Base-by-base conservation (phyloP, 2,113 vertebrate genomes). In the Pelecanus crispus region DNA sequence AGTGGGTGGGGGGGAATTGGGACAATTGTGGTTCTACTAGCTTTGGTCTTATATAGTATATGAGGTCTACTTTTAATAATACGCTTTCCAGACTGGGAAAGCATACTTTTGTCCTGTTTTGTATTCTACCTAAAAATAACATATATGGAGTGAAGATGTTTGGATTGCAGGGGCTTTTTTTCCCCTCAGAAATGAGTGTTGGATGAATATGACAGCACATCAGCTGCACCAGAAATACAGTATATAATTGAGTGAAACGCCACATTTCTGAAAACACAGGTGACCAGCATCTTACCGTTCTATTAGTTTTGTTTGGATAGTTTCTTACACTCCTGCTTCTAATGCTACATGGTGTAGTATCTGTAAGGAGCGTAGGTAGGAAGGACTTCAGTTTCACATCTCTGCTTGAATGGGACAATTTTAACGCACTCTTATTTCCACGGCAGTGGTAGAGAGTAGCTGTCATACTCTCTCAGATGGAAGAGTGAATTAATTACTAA, bases 401-500 rank as follows among this genome's bases (percentile, higher is more conserved):
- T 78, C n/a, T 74, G 36, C 47, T 75, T 77, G 73, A 90, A 45
- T 38, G 38, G 65, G 65, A 25, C 31, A 40, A 5, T 78, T 93
- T 47, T 61, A 85, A 36, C 44, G 42, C 21, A 4, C 28, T 17
- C 4, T 47, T 47, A 2, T 87, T 96, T 71, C 49, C 49, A n/a
- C 13, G 49, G 62, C 62, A 72, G 28, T 49, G 40, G 20, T 73
- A 32, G 32, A 44, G 42, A 47, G 24, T 52, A 81, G 56, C 29
- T 79, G 52, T 79, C 8, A 13, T 34, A 36, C 28, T 59, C 50
- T 91, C 28, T 79, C 21, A 58, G 65, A 20, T 79, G 40, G 74
- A 90, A 72, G 61, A 82, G n/a, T 42, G 53, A 85, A n/a, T 68
- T 82, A 79, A 85, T 84, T 81, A 32, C 73, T 82, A 34, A 70